Evolutionary conservation across 2,888 invertebrate genomes (phyloP).

Genomic region (Panopea generosa): DNA sequence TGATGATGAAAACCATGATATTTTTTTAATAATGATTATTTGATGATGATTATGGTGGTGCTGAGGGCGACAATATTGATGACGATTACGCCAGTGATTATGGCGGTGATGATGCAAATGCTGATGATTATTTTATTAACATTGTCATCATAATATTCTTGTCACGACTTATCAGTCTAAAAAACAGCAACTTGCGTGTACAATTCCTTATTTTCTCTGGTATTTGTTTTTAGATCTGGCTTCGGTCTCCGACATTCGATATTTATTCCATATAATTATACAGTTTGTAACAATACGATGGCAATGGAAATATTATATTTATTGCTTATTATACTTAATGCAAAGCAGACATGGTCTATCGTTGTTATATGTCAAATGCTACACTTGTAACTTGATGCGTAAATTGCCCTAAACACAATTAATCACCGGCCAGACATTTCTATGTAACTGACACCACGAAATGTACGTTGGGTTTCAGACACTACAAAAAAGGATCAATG

Average conservation of each 20-base stretch:
- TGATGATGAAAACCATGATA: not conserved
- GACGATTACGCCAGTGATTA: not conserved
- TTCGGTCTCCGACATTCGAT: too few species aligned
- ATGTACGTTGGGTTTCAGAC: constrained; percentile 21
- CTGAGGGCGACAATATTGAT: not conserved
- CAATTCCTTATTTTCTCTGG: too few species aligned
- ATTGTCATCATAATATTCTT: too few species aligned
- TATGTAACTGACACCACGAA: constrained; percentile 32
- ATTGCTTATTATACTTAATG: constrained; percentile 32
- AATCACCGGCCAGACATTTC: constrained; percentile 43
- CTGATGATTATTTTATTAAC: too few species aligned
- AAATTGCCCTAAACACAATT: constrained; percentile 40
- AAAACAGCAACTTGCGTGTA: too few species aligned
- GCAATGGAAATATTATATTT: constrained; percentile 27
- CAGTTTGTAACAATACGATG: not conserved
- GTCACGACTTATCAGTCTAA: too few species aligned
- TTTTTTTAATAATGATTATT: too few species aligned
- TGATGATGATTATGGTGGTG: not conserved
- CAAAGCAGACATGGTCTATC: constrained; percentile 22
- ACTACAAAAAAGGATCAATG: constrained; percentile 33
- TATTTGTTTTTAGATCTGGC: too few species aligned
- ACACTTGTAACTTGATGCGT: constrained; percentile 28
- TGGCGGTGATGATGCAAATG: too few species aligned
- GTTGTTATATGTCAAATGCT: constrained; percentile 29
- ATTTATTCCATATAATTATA: too few species aligned